Evolutionary conservation across 2,113 vertebrate species (phyloP), one percentile per base, ranked within the genome.

Genomic region (Phyllopteryx taeniolatus): DNA sequence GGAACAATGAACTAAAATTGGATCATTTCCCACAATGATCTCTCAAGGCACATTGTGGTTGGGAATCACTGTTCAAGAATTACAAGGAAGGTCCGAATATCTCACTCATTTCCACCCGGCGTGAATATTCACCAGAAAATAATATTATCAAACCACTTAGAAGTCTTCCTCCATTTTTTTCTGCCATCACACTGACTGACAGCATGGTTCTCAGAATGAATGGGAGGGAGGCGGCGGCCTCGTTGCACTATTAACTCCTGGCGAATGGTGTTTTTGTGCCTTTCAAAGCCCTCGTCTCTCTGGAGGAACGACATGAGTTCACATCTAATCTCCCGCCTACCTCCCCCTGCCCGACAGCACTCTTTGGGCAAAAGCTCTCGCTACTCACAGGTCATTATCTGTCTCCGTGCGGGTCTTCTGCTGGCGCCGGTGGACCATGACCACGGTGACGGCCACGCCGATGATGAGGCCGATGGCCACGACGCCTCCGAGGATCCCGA

Each of bases 341-440:
- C 73, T 83, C 87, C 75, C 27, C 75, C 49, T 68, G 62, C 83
- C 35, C 68, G 72, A 74, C 76, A 81, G 75, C 64, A 84, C 79
- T 82, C 67, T 78, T 61, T 70, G 56, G 53, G 77, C 71, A 78
- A 79, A 61, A 81, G 76, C 75, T 76, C 53, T 19, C 6, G 33
- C 35, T 89, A 97, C 95, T 98, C 87, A 98, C 96, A 95, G 80
- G 67, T 94, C 94, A 12, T 88, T 88, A 84, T 95, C 93, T 0
- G 87, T 85, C 57, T 91, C 92, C 0, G 89, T 87, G 60, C 76
- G 91, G 68, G 75, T 91, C 90, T 95, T 95, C 75, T 94, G 94
- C 79, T 95, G 95, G 74, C 88, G 83, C 68, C 89, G 87, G 87
- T 94, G 94, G 74, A 96, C 88, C 73, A 95, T 83, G 82, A 94